Base-by-base conservation (phyloP, 2,797 vertebrate species). In the Nannoperca obscura region DNA sequence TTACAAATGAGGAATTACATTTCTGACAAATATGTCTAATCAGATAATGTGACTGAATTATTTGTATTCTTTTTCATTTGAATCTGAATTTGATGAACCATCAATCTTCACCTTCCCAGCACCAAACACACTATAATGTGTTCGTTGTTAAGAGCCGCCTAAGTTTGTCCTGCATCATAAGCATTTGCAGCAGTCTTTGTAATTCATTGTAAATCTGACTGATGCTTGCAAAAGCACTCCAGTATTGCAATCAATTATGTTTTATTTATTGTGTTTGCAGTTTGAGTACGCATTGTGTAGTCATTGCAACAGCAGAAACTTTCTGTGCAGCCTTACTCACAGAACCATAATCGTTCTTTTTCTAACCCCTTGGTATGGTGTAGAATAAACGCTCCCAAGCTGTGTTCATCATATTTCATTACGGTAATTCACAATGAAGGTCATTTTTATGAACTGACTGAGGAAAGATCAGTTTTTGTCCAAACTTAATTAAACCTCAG, bases 201-300 rank as follows among this genome's bases (percentile, higher is more conserved):
- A 87, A 95, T 92, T 92, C 87, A 92, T 88, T 82, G 84, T 92
- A 91, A 94, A 90, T 83, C 71, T 93, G 91, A 95, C 92, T 93
- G 91, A 94, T 92, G 92, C 52, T 53, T 38, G 68, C 63, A 81
- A 87, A 90, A 94, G 92, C 90, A 88, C 76, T 82, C 80, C 92
- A 89, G 82, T 64, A 74, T 53, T 86, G 90, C 90, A 90, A 92
- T 94, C 91, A 93, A 88, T 93, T 94, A 86, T 79, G 63, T 91
- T 93, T 93, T 89, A 93, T 94, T 92, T 92, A 94, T 93, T 87
- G 89, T 90, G 87, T 90, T 90, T 89, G 71, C 84, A 71, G 58
- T 70, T 87, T 88, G 69, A 44, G 77, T 75, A 59, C 84, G 84
- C 40, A 63, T 81, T 74, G 77, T 83, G 81, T 82, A 79, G 71